Base-by-base conservation (phyloP, 2,113 vertebrate species). In the Apteryx mantelli region DNA sequence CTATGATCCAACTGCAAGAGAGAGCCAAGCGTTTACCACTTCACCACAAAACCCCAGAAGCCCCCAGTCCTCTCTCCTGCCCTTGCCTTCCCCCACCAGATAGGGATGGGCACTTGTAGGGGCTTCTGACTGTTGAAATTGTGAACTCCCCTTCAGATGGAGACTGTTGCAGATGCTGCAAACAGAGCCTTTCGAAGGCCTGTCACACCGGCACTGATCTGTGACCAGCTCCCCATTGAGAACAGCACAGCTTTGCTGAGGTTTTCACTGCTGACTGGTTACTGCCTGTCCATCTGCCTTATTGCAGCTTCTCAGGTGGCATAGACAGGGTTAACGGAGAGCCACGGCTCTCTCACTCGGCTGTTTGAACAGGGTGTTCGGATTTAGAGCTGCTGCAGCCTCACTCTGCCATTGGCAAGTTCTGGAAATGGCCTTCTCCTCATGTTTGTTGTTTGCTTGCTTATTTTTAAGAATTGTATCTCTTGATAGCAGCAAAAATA, bases 261-360 rank as follows among this genome's bases (percentile, higher is more conserved):
- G 26, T 36, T 69, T 25, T 36, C 19, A 12, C 24, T 38, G n/a
- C 34, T 17, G n/a, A 24, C 20, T 42, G 28, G 73, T 11, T 38
- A 18, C 56, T 53, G 42, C 8, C 44, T 34, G 48, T 44, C 48
- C 4, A 0, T 24, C 26, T 16, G 17, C 52, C 48, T 11, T 53
- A 17, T 53, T 0, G 1, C n/a, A 25, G 61, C 13, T 32, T 28
- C 26, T 42, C 22, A 2, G 26, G 2, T 0, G 52, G 26, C 65
- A 40, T 36, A 42, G 28, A 18, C 5, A 48, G 46, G 32, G 12
- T 40, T 34, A 25, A 34, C 71, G 17, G 36, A 2, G 1, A 66
- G 32, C 68, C 28, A 0, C 0, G 0, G 40, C 56, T 46, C 48
- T 1, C 0, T 6, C 5, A 14, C 46, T 48, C 3, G 14, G n/a